Base-by-base conservation (phyloP, 2,113 vertebrate species). In the Terrapene triunguis region DNA sequence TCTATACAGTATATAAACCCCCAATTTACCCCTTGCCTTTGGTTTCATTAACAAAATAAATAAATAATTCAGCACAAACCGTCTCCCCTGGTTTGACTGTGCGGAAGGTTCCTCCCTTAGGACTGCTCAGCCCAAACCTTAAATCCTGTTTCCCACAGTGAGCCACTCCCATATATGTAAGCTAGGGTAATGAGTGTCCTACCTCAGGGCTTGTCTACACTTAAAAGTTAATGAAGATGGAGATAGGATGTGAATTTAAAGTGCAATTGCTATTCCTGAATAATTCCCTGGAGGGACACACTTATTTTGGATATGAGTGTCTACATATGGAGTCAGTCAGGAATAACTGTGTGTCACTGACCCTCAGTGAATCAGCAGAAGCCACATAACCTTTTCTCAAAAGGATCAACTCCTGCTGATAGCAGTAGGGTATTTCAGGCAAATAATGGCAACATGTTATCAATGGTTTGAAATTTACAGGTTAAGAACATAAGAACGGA, bases 201-300 rank as follows among this genome's bases (percentile, higher is more conserved):
- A 83, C n/a, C 83, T 85, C 84, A 78, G 89, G 72, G 92, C 90
- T 92, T 96, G 94, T 74, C 87, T 50, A 87, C 80, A 83, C 89
- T 95, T 94, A 92, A 69, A 95, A 80, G 85, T 94, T 94, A 38
- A 88, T 89, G 76, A 80, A 95, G 89, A 95, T 96, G 65, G 88
- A 91, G 87, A 8, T 53, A 86, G 79, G 80, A 69, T 0, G 2
- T 44, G 95, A 95, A 91, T 89, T 89, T 9, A 25, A 95, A 94
- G 82, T 55, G 53, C 44, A 53, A 50, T 29, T 89, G 55, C 78
- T 57, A 7, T 86, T 94, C 72, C 82, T 86, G 62, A 94, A 95
- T 82, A 82, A 44, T 76, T 87, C 12, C 14, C 94, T 47, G 29
- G 80, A 19, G 21, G 80, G 32, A 93, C 72, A 53, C 55, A 85